Base-by-base conservation (phyloP, 2,797 vertebrate genomes). In the Petrocephalus sullivani region DNA sequence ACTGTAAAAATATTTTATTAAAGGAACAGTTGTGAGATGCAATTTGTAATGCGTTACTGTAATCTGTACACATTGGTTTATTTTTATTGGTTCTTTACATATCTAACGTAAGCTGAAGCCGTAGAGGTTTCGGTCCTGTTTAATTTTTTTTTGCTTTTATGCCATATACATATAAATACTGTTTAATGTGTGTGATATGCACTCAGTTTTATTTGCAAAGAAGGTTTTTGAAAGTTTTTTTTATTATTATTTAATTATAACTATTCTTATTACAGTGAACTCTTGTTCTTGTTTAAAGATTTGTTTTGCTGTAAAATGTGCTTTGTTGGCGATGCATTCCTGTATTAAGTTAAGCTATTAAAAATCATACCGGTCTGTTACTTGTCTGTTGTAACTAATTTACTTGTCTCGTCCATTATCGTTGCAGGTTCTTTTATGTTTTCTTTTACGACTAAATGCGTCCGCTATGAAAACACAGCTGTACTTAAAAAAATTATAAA, bases 201-300 rank as follows among this genome's bases (percentile, higher is more conserved):
- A 92, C 89, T 92, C 89, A 91, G 88, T 90, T 96, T 94, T 95
- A 93, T 91, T 93, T 94, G 93, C 93, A 91, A 93, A 92, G 92
- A 93, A 94, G 94, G 91, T 92, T 95, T 93, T 94, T 89, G 92
- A 92, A 93, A 94, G 94, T 91, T 92, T 95, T 93, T 94, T 89
- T 91, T 93, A 89, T 89, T 90, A 92, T 94, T 94, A 94, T 96
- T 95, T 96, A 97, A 96, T 96, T 97, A 78, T 78, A 46, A 96
- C 96, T 96, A n/a, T 91, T 93, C 90, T 95, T 95, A 90, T 89
- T 88, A 89, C 90, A 90, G 85, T 90, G 88, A 91, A 75, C 71
- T 89, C 88, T 85, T 90, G 86, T 90, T 91, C 64, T 91, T 41
- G 37, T 41, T 88, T 89, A 61, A 89, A 91, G 71, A 88, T 89